Evolutionary conservation across 2,113 vertebrate species (phyloP), one percentile per base, ranked within the genome.

Genomic region (Tragulus kanchil): DNA sequence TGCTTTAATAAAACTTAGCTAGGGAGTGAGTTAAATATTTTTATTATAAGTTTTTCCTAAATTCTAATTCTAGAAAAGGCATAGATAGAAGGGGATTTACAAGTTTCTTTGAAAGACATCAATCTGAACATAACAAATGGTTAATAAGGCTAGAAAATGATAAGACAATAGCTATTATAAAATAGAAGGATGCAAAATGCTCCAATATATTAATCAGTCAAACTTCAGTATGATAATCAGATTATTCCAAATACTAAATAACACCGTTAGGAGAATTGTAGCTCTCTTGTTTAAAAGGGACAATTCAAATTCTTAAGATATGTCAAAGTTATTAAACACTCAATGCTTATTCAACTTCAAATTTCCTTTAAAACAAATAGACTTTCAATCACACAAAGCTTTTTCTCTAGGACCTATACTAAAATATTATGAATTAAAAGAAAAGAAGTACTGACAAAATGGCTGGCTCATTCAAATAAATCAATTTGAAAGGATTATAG

Each of bases 381-480:
- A 77, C 45, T 93, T 89, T 79, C n/a, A 86, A 85, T 79, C 26
- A 95, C 52, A 94, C 16, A 79, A 82, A 86, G 16, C 4, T 65
- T 93, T 90, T 95, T 89, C 61, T 75, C 73, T 75, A 89, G 48
- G 23, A 93, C 36, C 15, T 69, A 96, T 26, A 89, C 19, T 77
- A 90, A 87, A 83, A 94, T 79, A 4, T 88, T 79, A 96, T 50
- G 25, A 90, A 86, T 87, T 93, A 90, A 84, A 90, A 95, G 92
- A 59, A 90, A 94, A 91, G 94, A 97, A 97, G 5, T 84, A 95
- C 86, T 77, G 52, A 92, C 45, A 96, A 90, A 78, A 52, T 90
- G 16, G 28, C 21, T 96, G n/a, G n/a, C 15, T 73, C 62, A 78
- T 90, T 89, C 61, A 93, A 95, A 95, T 94, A 96, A 90, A 95